These are phyloP conservation scores for Psettodes erumei DNA, from an alignment of 2,113 vertebrate species.

Conservation along the genomic window DNA sequence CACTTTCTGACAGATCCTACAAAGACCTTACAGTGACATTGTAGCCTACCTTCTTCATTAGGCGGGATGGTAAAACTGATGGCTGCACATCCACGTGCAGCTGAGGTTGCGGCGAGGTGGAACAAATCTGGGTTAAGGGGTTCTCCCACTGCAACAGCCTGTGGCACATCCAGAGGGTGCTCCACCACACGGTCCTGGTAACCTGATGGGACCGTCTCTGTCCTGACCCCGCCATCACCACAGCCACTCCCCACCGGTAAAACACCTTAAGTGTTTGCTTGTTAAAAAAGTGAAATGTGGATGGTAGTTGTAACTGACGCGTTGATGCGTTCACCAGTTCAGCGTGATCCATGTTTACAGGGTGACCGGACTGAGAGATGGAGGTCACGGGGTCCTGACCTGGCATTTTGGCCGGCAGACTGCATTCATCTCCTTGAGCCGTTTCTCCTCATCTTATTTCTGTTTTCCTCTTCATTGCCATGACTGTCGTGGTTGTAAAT, in stretches of 20 bases:
- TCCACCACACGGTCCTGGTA: neutral
- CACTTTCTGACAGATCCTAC: neutral
- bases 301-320: too few species aligned
- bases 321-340: neutral
- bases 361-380: accelerated
- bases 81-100: neutral
- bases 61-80: slow-evolving; percentile 9
- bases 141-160: neutral
- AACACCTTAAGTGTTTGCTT: neutral
- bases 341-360: too few species aligned
- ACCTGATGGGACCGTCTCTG: neutral
- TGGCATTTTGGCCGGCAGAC: too few species aligned
- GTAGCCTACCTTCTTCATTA: slow-evolving; percentile 39
- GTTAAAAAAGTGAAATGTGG: neutral
- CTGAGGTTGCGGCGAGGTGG: neutral
- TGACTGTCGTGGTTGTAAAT: neutral
- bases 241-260: too few species aligned
- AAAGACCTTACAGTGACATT: neutral
- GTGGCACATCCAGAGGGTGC: neutral
- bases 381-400: neutral
- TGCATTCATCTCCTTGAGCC: too few species aligned
- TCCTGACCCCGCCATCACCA: neutral
- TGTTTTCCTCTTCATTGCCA: neutral
- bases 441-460: neutral
- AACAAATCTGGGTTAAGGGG: neutral